Base-by-base conservation (phyloP, 1,140 invertebrate species). In the Drosophila gunungcola region DNA sequence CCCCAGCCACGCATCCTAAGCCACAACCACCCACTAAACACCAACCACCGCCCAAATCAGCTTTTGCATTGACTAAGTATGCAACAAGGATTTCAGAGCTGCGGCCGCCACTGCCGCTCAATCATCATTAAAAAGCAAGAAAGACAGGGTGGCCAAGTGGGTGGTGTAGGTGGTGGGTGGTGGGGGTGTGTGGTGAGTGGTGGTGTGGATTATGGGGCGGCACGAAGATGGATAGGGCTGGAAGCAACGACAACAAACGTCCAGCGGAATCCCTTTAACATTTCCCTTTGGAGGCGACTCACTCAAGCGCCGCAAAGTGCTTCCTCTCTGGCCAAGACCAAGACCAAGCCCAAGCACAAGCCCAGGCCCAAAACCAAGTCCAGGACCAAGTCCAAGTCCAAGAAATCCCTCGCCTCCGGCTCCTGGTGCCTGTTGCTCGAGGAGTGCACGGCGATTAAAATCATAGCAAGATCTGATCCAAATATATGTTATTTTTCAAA, bases 301-400 rank as follows among this genome's bases (percentile, higher is more conserved):
- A 86, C 78, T 86, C 64, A 88, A 86, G 82, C 82, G 82, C 75
- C 78, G 64, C 74, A 86, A 86, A 86, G 82, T 88, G 82, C 75
- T 86, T 86, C 83, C 82, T 88, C 58, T 85, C 51, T 39, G 64
- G 51, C 32, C 63, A 0, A 25, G 27, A 63, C 69, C 46, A 46
- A 68, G 39, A 21, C 75, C 9, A 54, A 42, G 43, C 46, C 58
- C 6, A 25, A 43, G 13, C 2, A 43, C 16, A n/a, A 52, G 3
- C n/a, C 49, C 13, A 61, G 10, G 12, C 27, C 11, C 12, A 48
- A 29, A 12, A 29, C 12, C 46, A 16, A 25, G 9, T 11, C 16
- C 43, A 45, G 10, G 4, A 11, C 43, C 21, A n/a, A 51, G 48
- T 34, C 48, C 48, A 12, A 51, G 48, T 51, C 48, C 48, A 52